Percentiles rank a stretch among this genome's conserved stretches.
phyloP scores from a whole-genome alignment of 1,140 invertebrate species.

The Leptonema lineaticorne region DNA sequence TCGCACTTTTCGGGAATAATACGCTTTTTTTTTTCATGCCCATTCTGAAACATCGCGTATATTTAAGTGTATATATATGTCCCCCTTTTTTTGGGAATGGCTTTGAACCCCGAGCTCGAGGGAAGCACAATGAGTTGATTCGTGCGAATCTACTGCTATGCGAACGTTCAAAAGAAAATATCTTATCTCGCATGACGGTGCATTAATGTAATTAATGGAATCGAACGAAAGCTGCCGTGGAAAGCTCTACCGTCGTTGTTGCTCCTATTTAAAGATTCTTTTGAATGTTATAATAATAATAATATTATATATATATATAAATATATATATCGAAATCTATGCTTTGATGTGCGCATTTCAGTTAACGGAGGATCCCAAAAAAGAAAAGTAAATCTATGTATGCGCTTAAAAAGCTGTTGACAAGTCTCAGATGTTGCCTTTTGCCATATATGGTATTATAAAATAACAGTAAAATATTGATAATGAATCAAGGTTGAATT shows the following conservation, averaged over 20 bases:
- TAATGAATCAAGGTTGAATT: too few relatives aligned
- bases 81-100: background rate
- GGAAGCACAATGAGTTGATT: background rate
- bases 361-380: conserved; percentile 9
- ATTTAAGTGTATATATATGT: too few relatives aligned
- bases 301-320: background rate
- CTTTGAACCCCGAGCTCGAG: background rate
- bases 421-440: too few relatives aligned
- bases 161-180: conserved; percentile 29
- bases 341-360: background rate
- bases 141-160: background rate
- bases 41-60: too few relatives aligned
- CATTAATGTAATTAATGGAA: conserved; percentile 37
- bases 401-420: conserved; percentile 3
- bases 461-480: too few relatives aligned
- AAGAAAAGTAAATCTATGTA: conserved; percentile 15
- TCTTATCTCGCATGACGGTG: conserved; percentile 35
- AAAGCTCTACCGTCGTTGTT: background rate
- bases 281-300: too few relatives aligned
- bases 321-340: background rate
- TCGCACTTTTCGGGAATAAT: too few relatives aligned
- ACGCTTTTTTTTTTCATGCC: too few relatives aligned
- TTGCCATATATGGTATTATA: too few relatives aligned
- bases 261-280: conserved; percentile 1
- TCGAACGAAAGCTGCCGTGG: background rate